These are phyloP conservation scores for Brachionus calyciflorus DNA, from an alignment of 1,140 invertebrate species.

Conservation along the genomic window DNA sequence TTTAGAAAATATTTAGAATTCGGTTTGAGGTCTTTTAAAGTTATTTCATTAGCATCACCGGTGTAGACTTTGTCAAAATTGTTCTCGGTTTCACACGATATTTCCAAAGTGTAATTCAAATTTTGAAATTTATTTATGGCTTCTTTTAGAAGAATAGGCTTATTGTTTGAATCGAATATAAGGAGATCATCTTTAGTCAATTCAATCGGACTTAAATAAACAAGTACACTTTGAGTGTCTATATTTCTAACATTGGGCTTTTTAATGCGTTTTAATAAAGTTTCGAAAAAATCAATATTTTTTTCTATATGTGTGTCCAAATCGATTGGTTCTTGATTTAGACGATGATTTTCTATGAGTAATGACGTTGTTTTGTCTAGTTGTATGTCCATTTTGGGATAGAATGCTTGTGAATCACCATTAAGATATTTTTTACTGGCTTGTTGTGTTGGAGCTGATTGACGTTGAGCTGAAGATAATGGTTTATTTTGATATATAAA, in stretches of 20 bases:
- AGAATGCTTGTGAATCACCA: constrained; percentile 69
- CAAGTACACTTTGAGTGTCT: constrained; percentile 19
- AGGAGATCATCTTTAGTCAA: constrained; percentile 4
- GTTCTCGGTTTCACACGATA: constrained; percentile 5
- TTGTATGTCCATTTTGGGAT: not conserved
- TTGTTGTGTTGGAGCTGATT: constrained; percentile 73
- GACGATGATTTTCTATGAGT: not conserved
- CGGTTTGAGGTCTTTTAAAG: constrained; percentile 73
- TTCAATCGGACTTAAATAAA: constrained; percentile 15
- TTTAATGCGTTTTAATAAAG: not conserved
- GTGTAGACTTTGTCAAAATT: constrained; percentile 35
- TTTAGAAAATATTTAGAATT: constrained; percentile 56
- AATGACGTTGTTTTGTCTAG: not conserved
- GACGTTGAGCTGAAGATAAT: constrained; percentile 72
- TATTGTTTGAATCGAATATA: not conserved
- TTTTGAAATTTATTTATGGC: constrained; percentile 15
- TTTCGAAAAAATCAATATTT: constrained; percentile 9
- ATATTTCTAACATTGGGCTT: constrained; percentile 14
- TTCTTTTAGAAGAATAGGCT: not conserved
- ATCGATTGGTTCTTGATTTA: constrained; percentile 2
- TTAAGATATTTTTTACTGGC: constrained; percentile 68
- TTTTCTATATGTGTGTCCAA: not conserved
- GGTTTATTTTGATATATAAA: constrained; percentile 52
- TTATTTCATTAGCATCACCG: constrained; percentile 60
- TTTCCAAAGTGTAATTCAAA: constrained; percentile 31